These are phyloP conservation scores for Egretta garzetta DNA, from an alignment of 2,113 vertebrate genomes.

Conservation along the genomic window DNA sequence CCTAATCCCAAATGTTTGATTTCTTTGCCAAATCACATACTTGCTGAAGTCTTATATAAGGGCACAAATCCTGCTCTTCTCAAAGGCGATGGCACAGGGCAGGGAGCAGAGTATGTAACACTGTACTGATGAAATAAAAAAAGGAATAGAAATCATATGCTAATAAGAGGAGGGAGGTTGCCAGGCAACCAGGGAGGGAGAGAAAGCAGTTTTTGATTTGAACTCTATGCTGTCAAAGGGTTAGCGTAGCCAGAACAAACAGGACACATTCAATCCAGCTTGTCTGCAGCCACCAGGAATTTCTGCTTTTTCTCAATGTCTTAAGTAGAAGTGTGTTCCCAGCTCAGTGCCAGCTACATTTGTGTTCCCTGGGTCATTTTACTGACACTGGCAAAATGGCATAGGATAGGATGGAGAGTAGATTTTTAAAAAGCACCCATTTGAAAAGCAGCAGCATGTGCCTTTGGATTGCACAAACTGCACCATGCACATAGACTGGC, in stretches of 20 bases:
- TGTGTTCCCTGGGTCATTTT: not conserved
- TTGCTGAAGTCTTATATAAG: not conserved
- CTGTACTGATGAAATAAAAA: constrained; percentile 62
- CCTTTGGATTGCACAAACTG: not conserved
- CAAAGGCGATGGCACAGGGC: not conserved
- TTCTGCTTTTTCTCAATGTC: not conserved
- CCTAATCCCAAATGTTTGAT: constrained; percentile 51
- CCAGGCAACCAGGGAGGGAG: constrained; percentile 65
- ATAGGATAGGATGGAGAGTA: not conserved
- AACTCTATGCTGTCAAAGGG: constrained; percentile 64
- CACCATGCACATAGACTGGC: not conserved
- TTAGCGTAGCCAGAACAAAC: constrained; percentile 64
- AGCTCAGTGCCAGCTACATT: not conserved
- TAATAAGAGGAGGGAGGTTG: constrained; percentile 70
- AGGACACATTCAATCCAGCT: constrained; percentile 33
- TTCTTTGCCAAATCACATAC: constrained; percentile 31
- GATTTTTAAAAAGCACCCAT: not conserved
- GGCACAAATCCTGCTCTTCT: constrained; percentile 52
- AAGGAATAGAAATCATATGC: constrained; percentile 72
- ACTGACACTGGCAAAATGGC: not conserved
- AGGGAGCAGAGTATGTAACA: constrained; percentile 27
- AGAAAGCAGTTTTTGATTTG: constrained; percentile 67
- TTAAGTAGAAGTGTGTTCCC: not conserved
- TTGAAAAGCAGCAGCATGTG: not conserved
- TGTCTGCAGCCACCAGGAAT: not conserved